Conservation (phyloP, 2,113 vertebrate species). For the Stercorarius parasiticus region DNA sequence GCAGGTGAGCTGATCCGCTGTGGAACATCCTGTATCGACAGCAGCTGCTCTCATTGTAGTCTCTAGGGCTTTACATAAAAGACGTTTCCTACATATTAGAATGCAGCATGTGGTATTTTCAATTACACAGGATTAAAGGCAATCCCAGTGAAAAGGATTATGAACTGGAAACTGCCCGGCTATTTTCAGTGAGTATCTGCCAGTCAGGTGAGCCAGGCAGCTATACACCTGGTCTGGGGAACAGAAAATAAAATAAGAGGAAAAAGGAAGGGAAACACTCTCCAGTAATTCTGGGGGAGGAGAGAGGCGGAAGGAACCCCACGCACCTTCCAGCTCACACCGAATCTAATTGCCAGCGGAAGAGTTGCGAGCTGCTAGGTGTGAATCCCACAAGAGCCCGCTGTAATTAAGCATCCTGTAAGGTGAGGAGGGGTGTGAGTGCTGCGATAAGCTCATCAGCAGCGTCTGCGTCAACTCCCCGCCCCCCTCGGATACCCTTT, state of each 20-base stretch:
- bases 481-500: not conserved
- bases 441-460: not conserved
- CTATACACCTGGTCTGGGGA: not conserved
- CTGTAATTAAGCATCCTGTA: conserved; percentile 22
- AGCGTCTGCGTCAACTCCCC: not conserved
- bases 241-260: not conserved
- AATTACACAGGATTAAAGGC: not conserved
- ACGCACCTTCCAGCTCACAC: not conserved
- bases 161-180: not conserved
- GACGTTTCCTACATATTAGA: not conserved
- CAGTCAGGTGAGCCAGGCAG: not conserved
- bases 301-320: not conserved
- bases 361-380: not conserved
- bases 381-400: not conserved
- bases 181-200: not conserved
- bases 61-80: not conserved
- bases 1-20: not conserved
- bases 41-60: not conserved
- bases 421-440: not conserved
- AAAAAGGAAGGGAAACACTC: not conserved
- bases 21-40: not conserved
- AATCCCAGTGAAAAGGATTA: not conserved
- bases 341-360: not conserved
- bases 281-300: fast-evolving
- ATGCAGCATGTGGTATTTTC: not conserved